Conservation (phyloP, 2,797 vertebrate genomes). For the Limnodromus scolopaceus region DNA sequence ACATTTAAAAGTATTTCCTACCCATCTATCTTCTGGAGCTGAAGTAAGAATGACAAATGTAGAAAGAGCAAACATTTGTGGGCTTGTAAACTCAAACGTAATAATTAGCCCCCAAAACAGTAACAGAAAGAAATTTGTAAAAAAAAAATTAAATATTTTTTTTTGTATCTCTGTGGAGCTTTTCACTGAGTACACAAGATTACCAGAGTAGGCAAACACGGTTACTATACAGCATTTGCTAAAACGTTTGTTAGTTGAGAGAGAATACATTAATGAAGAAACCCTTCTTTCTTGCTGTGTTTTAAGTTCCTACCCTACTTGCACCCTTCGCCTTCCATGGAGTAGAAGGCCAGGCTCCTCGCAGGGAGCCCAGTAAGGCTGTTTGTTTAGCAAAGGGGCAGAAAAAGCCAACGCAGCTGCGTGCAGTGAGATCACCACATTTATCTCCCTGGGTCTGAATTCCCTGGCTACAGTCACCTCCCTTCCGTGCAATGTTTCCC, state of each 20-base stretch:
- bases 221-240: neutral
- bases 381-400: neutral
- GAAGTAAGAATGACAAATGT: neutral
- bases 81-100: neutral
- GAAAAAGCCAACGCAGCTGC: conserved; percentile 66
- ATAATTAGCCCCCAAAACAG: neutral
- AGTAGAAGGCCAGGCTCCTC: neutral
- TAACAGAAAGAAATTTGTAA: neutral
- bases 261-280: neutral
- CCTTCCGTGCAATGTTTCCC: conserved; percentile 31
- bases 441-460: conserved; percentile 58
- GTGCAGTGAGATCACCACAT: conserved; percentile 52
- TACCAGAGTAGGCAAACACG: neutral
- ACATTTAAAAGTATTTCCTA: neutral
- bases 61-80: neutral
- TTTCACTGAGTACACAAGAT: neutral
- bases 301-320: neutral
- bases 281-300: neutral
- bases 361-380: neutral
- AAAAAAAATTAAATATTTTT: neutral
- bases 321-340: neutral
- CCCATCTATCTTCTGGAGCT: neutral
- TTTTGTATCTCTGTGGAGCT: neutral
- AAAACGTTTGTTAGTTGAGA: neutral
- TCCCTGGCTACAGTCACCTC: conserved; percentile 36